phyloP scores from a whole-genome alignment of 2,797 vertebrate species.

The Crax fasciolata region DNA sequence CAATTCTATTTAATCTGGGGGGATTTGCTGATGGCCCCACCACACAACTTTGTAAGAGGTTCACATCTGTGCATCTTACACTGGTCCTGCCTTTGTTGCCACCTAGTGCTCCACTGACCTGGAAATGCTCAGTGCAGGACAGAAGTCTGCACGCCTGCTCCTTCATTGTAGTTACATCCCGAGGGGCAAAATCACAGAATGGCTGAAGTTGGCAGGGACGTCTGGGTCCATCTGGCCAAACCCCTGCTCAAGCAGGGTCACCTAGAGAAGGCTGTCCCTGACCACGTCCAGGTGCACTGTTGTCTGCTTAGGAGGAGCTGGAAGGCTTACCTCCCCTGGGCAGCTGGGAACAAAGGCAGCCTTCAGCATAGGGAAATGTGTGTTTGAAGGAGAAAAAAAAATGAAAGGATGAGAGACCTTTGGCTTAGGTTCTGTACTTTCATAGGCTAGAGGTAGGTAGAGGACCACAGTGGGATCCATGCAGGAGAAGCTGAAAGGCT shows the following conservation, averaged over 20 bases:
- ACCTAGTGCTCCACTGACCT: background rate
- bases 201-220: background rate
- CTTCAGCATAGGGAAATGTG: background rate
- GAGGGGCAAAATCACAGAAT: background rate
- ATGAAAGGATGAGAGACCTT: background rate
- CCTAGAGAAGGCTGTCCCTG: background rate
- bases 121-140: background rate
- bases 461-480: background rate
- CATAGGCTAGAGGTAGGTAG: background rate
- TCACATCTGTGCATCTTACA: accelerated
- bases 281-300: too few relatives aligned
- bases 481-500: background rate
- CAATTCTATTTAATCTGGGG: background rate
- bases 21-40: background rate
- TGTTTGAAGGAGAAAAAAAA: background rate
- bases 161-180: background rate
- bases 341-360: background rate
- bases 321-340: background rate
- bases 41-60: accelerated
- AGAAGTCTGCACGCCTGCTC: background rate
- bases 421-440: background rate
- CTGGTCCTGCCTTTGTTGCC: background rate
- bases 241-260: background rate
- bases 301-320: background rate
- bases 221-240: background rate